These are phyloP conservation scores for Drosophila rhopaloa DNA, from an alignment of 1,140 invertebrate species.

Conservation along the genomic window DNA sequence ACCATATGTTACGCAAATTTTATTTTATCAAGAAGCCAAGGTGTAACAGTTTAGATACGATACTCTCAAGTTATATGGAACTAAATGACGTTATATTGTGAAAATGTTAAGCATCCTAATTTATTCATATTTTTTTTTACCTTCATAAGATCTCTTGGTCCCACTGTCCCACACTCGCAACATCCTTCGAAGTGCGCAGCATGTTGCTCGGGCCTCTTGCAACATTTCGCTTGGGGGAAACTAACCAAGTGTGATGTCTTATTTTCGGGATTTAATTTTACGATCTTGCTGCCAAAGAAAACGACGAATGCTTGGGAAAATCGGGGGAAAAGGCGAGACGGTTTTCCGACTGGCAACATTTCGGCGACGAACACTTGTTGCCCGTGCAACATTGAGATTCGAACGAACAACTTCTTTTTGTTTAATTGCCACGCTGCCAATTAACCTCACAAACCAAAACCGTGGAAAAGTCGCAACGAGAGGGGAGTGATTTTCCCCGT, in stretches of 20 bases:
- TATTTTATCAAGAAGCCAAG: background rate
- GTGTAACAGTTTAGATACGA: background rate
- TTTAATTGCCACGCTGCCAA: constrained; percentile 35
- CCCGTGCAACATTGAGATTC: constrained; percentile 34
- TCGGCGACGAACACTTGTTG: constrained; percentile 62
- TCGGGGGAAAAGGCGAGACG: background rate
- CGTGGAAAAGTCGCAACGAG: constrained; percentile 13
- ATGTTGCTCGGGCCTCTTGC: constrained; percentile 3
- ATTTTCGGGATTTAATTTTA: constrained; percentile 6
- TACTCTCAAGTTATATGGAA: background rate
- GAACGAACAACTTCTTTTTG: constrained; percentile 19
- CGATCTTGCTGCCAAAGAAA: constrained; percentile 11
- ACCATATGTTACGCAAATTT: constrained; percentile 1
- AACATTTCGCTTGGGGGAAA: background rate
- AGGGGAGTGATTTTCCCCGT: constrained; percentile 1
- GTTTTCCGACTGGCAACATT: constrained; percentile 32
- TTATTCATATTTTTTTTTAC: no score
- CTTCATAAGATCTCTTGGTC: background rate
- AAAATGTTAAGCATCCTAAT: no score
- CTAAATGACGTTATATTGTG: no score
- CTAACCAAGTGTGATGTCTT: constrained; percentile 6
- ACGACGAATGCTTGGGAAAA: background rate
- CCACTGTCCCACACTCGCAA: constrained; percentile 8
- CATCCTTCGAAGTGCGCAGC: constrained; percentile 23
- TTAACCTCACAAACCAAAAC: constrained; percentile 22